Percentiles rank a stretch among this genome's conserved stretches.
Conservation (phyloP, 2,797 vertebrate species). For the Lepus townsendii region DNA sequence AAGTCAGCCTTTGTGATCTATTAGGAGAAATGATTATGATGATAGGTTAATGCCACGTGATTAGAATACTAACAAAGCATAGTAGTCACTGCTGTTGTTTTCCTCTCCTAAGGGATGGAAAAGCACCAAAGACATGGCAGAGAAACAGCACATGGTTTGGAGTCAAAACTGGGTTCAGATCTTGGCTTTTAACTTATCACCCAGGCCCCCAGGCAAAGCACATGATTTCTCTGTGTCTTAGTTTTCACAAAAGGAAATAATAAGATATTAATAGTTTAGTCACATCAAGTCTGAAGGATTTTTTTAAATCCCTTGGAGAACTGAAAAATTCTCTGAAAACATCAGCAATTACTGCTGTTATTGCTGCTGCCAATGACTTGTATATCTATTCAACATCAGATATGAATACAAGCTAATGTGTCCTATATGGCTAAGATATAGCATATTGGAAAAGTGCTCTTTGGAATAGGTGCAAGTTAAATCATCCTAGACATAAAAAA, state of each 20-base stretch:
- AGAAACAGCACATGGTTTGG: background rate
- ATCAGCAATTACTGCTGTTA: background rate
- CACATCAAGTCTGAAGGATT: background rate
- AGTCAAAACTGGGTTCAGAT: background rate
- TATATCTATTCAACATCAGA: background rate
- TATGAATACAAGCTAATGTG: background rate
- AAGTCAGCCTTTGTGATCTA: conserved; percentile 97
- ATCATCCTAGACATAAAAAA: background rate
- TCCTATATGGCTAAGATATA: no score
- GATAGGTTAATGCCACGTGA: accelerated
- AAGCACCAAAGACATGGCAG: accelerated
- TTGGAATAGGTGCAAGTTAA: background rate
- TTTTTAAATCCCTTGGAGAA: background rate
- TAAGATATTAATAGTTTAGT: background rate
- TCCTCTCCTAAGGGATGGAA: background rate
- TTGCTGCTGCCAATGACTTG: background rate
- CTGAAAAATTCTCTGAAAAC: background rate
- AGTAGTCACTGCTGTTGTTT: accelerated
- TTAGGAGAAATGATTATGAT: conserved; percentile 1
- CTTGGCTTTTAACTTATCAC: background rate
- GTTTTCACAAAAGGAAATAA: conserved; percentile 24
- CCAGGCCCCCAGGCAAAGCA: background rate
- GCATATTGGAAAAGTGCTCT: background rate
- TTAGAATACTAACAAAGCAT: background rate
- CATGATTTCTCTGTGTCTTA: background rate